phyloP scores from a whole-genome alignment of 2,888 invertebrate genomes.

The Cheilosia grossa region DNA sequence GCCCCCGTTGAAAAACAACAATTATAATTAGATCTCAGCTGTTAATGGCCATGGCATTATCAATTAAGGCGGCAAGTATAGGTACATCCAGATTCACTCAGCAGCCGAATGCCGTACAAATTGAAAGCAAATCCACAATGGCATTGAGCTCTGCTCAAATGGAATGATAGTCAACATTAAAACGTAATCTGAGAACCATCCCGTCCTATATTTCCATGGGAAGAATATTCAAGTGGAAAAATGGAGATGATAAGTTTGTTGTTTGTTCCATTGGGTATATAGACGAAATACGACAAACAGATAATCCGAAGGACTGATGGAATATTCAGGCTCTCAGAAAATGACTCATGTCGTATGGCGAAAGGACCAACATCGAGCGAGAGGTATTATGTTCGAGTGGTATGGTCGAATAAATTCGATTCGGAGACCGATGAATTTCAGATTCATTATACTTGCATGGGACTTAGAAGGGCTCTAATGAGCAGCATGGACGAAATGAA shows the following conservation, averaged over 20 bases:
- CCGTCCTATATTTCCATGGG: background rate
- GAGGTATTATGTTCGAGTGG: background rate
- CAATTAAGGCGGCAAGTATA: background rate
- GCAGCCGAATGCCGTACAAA: background rate
- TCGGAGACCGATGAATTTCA: background rate
- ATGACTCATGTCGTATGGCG: too few relatives aligned
- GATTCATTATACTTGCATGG: background rate
- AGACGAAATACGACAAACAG: background rate
- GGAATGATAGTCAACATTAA: conserved; percentile 16
- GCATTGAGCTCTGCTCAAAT: background rate
- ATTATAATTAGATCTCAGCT: background rate
- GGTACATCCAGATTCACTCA: background rate
- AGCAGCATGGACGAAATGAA: background rate
- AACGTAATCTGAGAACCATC: conserved; percentile 12
- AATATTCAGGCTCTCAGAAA: too few relatives aligned
- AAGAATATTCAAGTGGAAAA: background rate
- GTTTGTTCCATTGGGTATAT: background rate
- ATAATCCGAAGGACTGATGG: background rate
- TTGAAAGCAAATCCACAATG: background rate
- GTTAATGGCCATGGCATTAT: conserved; percentile 3
- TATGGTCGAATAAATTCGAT: background rate
- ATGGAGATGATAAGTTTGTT: background rate
- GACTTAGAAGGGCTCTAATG: background rate
- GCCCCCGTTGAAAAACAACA: background rate
- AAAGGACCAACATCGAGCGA: background rate